These are phyloP conservation scores for Globicephala melas DNA, from an alignment of 2,113 vertebrate species.

Conservation along the genomic window DNA sequence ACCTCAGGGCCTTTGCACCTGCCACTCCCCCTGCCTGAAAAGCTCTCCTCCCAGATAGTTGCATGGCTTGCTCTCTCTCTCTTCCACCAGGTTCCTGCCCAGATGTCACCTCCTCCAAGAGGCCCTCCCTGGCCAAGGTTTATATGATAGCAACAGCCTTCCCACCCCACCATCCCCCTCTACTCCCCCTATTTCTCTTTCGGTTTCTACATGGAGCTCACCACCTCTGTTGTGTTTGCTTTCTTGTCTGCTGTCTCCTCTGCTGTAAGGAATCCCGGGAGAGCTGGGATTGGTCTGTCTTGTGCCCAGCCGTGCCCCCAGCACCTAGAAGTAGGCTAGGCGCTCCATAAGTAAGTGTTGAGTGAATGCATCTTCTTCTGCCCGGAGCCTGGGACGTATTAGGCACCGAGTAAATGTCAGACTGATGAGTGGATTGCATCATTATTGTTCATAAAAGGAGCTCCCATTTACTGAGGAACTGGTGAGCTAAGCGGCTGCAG, in stretches of 20 bases:
- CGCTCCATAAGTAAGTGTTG: fast-evolving
- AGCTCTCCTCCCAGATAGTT: background rate
- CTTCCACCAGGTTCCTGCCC: background rate
- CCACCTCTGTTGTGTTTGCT: fast-evolving
- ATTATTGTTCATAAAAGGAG: fast-evolving
- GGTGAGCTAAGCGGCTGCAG: too few relatives aligned
- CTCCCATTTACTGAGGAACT: background rate
- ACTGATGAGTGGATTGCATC: fast-evolving
- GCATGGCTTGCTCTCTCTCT: fast-evolving
- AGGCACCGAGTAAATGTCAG: fast-evolving
- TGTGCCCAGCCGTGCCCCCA: fast-evolving
- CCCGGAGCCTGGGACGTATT: fast-evolving
- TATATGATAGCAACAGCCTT: fast-evolving
- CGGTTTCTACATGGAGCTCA: fast-evolving
- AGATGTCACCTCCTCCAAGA: background rate
- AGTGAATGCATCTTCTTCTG: fast-evolving
- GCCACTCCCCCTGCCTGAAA: background rate
- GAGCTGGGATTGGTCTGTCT: background rate
- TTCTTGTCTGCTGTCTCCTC: background rate
- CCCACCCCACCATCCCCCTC: fast-evolving
- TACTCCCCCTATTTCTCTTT: too few relatives aligned
- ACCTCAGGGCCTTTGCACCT: background rate
- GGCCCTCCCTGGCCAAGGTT: background rate
- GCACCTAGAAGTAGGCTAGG: background rate
- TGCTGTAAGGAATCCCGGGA: background rate